Base-by-base conservation (phyloP, 2,797 vertebrate species). In the Cirrhinus molitorella region DNA sequence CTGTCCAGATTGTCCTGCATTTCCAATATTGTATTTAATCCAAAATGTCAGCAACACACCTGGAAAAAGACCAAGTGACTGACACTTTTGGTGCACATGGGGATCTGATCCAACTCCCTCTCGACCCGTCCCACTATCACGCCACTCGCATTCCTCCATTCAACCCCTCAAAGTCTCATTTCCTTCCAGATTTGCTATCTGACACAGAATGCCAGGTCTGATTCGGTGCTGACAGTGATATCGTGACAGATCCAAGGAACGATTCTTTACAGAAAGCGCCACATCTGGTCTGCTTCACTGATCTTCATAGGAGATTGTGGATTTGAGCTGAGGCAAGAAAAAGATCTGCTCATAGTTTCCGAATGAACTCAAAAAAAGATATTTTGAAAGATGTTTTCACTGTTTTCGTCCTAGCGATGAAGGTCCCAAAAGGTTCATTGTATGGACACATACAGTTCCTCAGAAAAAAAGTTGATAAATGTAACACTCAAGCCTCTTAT, bases 151-250 rank as follows among this genome's bases (percentile, higher is more conserved):
- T 83, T 83, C 74, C 51, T 83, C 14, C 17, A 34, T 59, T 83
- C 63, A 77, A 59, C 8, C 37, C 73, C 65, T 83, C 65, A 45
- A 66, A 57, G 51, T 78, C 40, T 78, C 40, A 83, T 83, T 78
- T 83, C 73, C 81, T 70, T 59, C 25, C 28, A 78, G 73, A 77
- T 83, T 77, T 83, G 73, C 63, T 59, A 77, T 77, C 65, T 25
- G 55, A 71, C 37, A 70, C 28, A 78, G 28, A 70, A 71, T 47
- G 37, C 63, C 74, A 71, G 66, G 23, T 8, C 28, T 37, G 74
- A 83, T 77, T 55, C 7, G 10, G 37, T 57, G 73, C 73, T 67
- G 73, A 78, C 81, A 61, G 53, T 77, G 49, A 34, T 49, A 25
- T 37, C 0, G 53, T 70, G 73, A 76, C 65, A 34, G 19, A 43